Conservation (phyloP, 2,113 vertebrate genomes). For the Dromaius novaehollandiae region DNA sequence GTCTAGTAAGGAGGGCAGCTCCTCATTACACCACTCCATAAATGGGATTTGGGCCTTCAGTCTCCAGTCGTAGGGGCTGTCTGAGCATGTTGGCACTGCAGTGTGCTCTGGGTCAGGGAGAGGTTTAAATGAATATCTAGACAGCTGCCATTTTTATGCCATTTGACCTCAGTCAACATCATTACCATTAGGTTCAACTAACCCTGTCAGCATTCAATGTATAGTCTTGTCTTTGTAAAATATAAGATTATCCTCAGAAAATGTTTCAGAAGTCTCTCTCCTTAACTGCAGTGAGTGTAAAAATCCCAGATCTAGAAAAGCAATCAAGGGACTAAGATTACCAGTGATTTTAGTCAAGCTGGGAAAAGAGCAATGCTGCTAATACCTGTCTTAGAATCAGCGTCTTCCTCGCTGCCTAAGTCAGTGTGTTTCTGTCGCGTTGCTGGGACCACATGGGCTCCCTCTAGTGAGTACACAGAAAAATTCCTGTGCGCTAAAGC, state of each 20-base stretch:
- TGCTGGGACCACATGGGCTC: not conserved
- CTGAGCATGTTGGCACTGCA: not conserved
- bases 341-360: not conserved
- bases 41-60: not conserved
- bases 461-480: slow-evolving; percentile 29
- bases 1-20: not conserved
- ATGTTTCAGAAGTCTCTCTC: not conserved
- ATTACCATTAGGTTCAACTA: not conserved
- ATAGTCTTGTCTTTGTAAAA: not conserved
- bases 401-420: not conserved
- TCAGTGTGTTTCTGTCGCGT: not conserved
- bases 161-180: not conserved
- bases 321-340: not conserved
- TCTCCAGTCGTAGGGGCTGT: not conserved
- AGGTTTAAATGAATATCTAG: not conserved
- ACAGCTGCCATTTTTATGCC: not conserved
- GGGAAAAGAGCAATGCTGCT: not conserved
- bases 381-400: not conserved
- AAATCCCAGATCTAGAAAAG: not conserved
- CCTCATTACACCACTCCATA: not conserved
- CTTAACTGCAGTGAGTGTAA: not conserved
- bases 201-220: not conserved
- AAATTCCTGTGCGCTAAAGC: not conserved
- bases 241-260: not conserved
- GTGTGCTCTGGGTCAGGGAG: not conserved